A percentile compares a stretch with the other conserved stretches of the same genome.
These are phyloP conservation scores for Orgyia antiqua DNA, from an alignment of 2,888 invertebrate species.

Conservation along the genomic window DNA sequence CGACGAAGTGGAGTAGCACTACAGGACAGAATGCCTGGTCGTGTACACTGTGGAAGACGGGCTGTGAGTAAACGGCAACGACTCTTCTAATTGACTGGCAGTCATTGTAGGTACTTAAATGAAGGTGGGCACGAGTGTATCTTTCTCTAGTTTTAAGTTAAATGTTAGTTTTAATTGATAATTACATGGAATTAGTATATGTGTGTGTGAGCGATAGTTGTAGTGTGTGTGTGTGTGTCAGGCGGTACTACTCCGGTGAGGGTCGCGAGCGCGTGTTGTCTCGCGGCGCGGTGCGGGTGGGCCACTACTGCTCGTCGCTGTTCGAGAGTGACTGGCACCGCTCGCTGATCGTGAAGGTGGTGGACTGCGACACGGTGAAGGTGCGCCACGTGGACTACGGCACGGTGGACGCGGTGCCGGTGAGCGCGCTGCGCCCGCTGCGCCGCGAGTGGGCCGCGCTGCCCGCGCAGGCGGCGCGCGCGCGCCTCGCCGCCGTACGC, in stretches of 20 bases:
- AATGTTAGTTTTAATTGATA: no score
- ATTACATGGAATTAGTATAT: no score
- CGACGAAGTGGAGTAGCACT: no score
- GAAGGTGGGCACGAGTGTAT: no score
- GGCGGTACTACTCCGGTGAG: conserved; percentile 44
- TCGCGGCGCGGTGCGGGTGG: conserved; percentile 53
- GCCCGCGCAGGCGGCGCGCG: conserved; percentile 72
- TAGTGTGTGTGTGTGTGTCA: conserved; percentile 27
- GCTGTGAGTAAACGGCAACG: no score
- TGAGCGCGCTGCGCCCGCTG: conserved; percentile 45
- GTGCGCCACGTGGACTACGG: conserved; percentile 79
- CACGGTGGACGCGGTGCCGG: conserved; percentile 57
- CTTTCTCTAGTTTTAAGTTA: neutral
- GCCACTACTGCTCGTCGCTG: conserved; percentile 65
- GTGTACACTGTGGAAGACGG: no score
- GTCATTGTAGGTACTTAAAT: no score
- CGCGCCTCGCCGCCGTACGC: conserved; percentile 65
- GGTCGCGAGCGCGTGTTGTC: conserved; percentile 43
- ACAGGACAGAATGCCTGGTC: no score
- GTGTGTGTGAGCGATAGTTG: no score
- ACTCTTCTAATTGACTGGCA: no score
- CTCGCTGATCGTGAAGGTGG: conserved; percentile 59
- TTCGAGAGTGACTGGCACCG: conserved; percentile 74
- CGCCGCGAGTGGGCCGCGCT: conserved; percentile 48
- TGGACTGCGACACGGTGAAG: conserved; percentile 62